Conservation (phyloP, 1,140 invertebrate genomes). For the Drosophila sp. region DNA sequence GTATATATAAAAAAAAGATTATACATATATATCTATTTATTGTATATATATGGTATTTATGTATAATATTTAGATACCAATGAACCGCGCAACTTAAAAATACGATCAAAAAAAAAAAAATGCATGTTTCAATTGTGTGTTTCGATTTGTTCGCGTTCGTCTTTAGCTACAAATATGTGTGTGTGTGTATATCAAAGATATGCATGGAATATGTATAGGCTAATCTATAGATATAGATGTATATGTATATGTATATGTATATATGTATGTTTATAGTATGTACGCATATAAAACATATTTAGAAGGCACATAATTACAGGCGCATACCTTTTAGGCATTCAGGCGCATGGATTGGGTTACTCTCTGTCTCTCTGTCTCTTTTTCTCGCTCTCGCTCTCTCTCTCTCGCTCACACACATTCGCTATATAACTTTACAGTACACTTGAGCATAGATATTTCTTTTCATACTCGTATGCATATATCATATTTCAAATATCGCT, state of each 20-base stretch:
- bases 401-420: too few relatives aligned
- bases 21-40: conserved; percentile 8
- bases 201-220: conserved; percentile 17
- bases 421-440: conserved; percentile 53
- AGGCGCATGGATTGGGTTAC: conserved; percentile 40
- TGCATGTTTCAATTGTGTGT: conserved; percentile 26
- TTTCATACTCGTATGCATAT: too few relatives aligned
- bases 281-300: conserved; percentile 55
- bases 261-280: conserved; percentile 39
- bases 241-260: conserved; percentile 15
- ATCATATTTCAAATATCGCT: neutral
- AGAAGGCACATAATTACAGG: conserved; percentile 79
- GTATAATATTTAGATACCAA: conserved; percentile 50
- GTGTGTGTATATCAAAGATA: conserved; percentile 15
- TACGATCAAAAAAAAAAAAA: conserved; percentile 51
- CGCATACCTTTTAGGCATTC: conserved; percentile 38
- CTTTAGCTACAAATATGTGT: conserved; percentile 27
- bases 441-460: conserved; percentile 2
- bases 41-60: conserved; percentile 12
- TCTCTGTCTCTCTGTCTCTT: conserved; percentile 1
- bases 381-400: neutral
- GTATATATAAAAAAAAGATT: conserved; percentile 52
- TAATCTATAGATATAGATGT: conserved; percentile 40
- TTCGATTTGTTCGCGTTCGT: conserved; percentile 44
- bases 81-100: conserved; percentile 68